A percentile compares a stretch with the other conserved stretches of the same genome.
Conservation (phyloP, 2,888 invertebrate genomes). For the Mythimna loreyi region DNA sequence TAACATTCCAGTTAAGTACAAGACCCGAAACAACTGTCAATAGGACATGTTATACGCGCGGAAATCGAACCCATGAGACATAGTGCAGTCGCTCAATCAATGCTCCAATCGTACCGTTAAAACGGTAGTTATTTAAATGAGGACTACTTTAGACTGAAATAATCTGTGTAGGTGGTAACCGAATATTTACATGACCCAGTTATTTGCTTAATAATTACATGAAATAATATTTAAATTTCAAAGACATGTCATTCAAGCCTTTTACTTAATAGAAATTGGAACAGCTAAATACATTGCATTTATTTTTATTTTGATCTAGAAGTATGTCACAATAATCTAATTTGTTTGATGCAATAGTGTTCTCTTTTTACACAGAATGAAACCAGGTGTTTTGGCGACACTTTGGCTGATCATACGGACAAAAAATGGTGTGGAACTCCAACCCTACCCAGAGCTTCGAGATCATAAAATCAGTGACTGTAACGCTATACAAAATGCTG, state of each 20-base stretch:
- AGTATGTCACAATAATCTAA: constrained; percentile 1
- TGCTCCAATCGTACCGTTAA: too few species aligned
- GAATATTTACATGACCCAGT: constrained; percentile 2
- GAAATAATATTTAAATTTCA: constrained; percentile 1
- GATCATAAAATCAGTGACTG: constrained; percentile 92
- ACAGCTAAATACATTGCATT: not conserved
- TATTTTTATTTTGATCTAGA: constrained; percentile 4
- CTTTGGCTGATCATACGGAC: constrained; percentile 85
- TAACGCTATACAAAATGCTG: constrained; percentile 92
- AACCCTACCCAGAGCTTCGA: constrained; percentile 92
- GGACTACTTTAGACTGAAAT: not conserved
- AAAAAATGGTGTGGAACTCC: constrained; percentile 72
- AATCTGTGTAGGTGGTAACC: not conserved
- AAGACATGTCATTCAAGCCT: constrained; percentile 8
- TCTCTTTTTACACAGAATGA: constrained; percentile 78
- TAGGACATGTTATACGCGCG: too few species aligned
- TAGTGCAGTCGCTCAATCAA: too few species aligned
- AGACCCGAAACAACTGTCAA: too few species aligned
- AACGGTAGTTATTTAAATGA: not conserved
- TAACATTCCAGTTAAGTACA: too few species aligned
- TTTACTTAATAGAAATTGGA: not conserved
- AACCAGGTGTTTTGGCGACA: constrained; percentile 92
- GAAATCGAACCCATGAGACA: too few species aligned
- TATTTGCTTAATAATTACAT: constrained; percentile 4
- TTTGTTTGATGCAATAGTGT: not conserved